Percentiles rank a stretch among this genome's conserved stretches.
Conservation (phyloP, 2,888 invertebrate species). For the Mactromeris polynyma region DNA sequence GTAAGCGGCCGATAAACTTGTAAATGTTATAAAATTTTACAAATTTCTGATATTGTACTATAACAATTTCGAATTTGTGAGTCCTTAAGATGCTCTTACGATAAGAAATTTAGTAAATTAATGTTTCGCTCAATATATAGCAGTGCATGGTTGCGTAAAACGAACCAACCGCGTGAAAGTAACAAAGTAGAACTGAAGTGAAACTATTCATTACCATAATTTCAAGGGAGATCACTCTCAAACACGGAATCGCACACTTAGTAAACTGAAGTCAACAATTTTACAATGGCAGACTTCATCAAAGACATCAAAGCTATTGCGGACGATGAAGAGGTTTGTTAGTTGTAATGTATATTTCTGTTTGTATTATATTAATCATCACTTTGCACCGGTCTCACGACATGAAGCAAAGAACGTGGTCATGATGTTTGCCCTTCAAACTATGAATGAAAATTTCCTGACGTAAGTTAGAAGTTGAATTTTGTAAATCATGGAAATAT, state of each 20-base stretch:
- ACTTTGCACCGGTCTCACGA: neutral
- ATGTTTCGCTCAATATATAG: neutral
- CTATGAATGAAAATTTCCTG: neutral
- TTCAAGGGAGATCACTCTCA: constrained; percentile 37
- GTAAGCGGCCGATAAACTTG: constrained; percentile 37
- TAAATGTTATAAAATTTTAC: constrained; percentile 43
- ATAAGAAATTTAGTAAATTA: neutral
- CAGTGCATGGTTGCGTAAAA: neutral
- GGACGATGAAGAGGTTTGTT: constrained; percentile 48
- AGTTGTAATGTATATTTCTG: neutral
- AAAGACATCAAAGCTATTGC: constrained; percentile 36
- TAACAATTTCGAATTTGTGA: neutral
- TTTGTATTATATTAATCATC: neutral
- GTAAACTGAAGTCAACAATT: neutral
- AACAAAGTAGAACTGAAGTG: neutral
- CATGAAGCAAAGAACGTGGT: neutral
- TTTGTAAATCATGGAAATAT: neutral
- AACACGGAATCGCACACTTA: neutral
- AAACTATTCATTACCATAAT: constrained; percentile 41
- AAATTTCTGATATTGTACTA: neutral
- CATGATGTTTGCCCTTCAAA: neutral
- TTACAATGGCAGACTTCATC: constrained; percentile 7
- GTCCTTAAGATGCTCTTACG: neutral
- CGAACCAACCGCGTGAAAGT: neutral
- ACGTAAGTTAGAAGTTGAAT: neutral